Percentiles rank a stretch among this genome's conserved stretches.
Evolutionary conservation across 2,797 vertebrate genomes (phyloP).

Genomic region (Telmatherina bonti): DNA sequence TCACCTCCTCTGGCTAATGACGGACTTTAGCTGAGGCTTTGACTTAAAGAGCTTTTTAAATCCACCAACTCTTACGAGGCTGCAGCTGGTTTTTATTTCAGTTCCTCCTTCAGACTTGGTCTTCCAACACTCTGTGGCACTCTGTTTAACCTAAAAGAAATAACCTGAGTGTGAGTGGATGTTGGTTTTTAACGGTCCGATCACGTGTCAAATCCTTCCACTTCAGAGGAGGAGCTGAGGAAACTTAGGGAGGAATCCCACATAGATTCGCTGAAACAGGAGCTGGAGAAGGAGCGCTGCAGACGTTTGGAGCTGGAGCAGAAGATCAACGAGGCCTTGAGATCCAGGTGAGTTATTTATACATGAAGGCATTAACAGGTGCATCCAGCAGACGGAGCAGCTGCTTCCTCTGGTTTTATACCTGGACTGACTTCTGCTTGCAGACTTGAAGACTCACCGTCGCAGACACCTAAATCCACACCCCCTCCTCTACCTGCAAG

Average conservation of each 20-base stretch:
- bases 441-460: conserved; percentile 87
- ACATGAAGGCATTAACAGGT: background rate
- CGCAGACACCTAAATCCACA: conserved; percentile 80
- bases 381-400: background rate
- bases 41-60: too few species aligned
- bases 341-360: conserved; percentile 82
- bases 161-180: background rate
- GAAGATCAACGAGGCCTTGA: conserved; percentile 88
- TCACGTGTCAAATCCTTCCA: background rate
- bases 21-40: too few species aligned
- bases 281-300: conserved; percentile 92
- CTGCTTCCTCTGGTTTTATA: background rate
- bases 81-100: background rate
- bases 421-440: conserved; percentile 8
- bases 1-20: too few species aligned
- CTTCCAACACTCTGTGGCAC: background rate
- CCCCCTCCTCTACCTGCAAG: conserved; percentile 56
- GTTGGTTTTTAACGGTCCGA: background rate
- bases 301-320: conserved; percentile 91
- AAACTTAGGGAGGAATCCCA: conserved; percentile 93
- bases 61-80: too few species aligned
- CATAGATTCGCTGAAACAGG: conserved; percentile 88
- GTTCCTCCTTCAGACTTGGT: background rate
- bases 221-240: conserved; percentile 94
- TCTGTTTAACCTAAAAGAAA: background rate